Percentiles rank a stretch among this genome's conserved stretches.
phyloP scores from a whole-genome alignment of 2,113 vertebrate genomes.

The Herpailurus yagouaroundi region DNA sequence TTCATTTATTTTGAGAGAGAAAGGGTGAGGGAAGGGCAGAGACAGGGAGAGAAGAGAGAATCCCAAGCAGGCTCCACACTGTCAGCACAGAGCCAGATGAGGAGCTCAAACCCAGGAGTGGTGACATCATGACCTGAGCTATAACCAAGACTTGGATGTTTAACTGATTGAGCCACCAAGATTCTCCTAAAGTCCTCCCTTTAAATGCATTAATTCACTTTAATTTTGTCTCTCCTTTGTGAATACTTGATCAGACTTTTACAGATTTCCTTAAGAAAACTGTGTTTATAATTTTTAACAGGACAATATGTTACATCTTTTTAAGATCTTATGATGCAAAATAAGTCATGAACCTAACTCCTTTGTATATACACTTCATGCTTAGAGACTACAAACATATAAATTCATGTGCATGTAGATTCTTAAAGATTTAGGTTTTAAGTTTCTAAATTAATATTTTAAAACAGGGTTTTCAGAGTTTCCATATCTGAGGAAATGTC shows the following conservation, averaged over 20 bases:
- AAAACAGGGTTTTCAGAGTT: slow-evolving; percentile 66
- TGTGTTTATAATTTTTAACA: slow-evolving; percentile 81
- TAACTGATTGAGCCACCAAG: too few species aligned
- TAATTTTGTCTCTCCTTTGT: slow-evolving; percentile 73
- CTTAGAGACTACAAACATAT: slow-evolving; percentile 56
- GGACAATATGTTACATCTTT: slow-evolving; percentile 71
- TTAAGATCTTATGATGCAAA: slow-evolving; percentile 74
- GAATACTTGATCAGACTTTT: slow-evolving; percentile 76
- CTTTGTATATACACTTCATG: slow-evolving; percentile 66
- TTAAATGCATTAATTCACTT: slow-evolving; percentile 67
- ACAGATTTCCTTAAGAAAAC: slow-evolving; percentile 81
- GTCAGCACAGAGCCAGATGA: too few species aligned
- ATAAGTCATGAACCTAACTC: slow-evolving; percentile 52
- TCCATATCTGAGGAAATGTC: slow-evolving; percentile 22
- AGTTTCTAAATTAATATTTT: slow-evolving; percentile 73
- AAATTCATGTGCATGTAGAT: slow-evolving; percentile 43
- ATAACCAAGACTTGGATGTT: too few species aligned
- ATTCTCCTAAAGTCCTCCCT: slow-evolving; percentile 54
- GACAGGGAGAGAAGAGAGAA: too few species aligned
- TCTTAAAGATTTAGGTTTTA: slow-evolving; percentile 65
- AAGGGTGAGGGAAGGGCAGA: too few species aligned
- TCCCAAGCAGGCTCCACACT: too few species aligned
- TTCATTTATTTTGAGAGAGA: too few species aligned
- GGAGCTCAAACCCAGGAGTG: too few species aligned
- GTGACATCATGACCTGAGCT: too few species aligned